Conservation (phyloP, 2,113 vertebrate genomes). For the Paraplagusia blochii region DNA sequence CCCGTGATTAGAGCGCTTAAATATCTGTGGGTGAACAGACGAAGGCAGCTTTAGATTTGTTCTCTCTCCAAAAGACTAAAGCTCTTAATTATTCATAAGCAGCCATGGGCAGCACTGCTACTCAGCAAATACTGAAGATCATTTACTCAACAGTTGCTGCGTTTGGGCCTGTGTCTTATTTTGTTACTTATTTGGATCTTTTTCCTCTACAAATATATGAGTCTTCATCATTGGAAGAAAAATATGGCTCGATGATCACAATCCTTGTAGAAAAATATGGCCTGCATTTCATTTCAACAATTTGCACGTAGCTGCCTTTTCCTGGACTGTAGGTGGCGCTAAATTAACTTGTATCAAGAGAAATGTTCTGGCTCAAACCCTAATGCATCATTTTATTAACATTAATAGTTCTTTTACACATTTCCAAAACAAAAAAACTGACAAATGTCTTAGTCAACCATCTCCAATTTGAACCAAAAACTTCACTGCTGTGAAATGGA, state of each 20-base stretch:
- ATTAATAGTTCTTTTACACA: neutral
- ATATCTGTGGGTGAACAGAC: constrained; percentile 49
- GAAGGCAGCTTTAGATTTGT: constrained; percentile 62
- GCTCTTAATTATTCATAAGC: constrained; percentile 73
- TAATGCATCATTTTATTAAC: no score
- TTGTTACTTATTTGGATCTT: constrained; percentile 12
- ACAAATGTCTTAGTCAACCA: constrained; percentile 18
- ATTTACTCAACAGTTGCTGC: constrained; percentile 57
- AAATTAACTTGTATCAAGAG: no score
- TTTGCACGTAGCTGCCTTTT: no score
- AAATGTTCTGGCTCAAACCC: no score
- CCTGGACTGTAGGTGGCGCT: no score
- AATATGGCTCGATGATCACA: no score
- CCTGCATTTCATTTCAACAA: no score
- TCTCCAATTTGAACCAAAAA: constrained; percentile 47
- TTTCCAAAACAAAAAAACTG: constrained; percentile 20
- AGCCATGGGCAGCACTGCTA: constrained; percentile 64
- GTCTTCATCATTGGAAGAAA: no score
- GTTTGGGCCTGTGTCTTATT: constrained; percentile 24
- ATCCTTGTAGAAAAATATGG: no score
- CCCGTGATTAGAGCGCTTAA: constrained; percentile 40
- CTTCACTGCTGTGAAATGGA: constrained; percentile 44
- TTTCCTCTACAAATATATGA: no score
- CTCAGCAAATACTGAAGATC: constrained; percentile 70
- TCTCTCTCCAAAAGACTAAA: constrained; percentile 59